Base-by-base conservation (phyloP, 2,113 vertebrate genomes). In the Passer domesticus region DNA sequence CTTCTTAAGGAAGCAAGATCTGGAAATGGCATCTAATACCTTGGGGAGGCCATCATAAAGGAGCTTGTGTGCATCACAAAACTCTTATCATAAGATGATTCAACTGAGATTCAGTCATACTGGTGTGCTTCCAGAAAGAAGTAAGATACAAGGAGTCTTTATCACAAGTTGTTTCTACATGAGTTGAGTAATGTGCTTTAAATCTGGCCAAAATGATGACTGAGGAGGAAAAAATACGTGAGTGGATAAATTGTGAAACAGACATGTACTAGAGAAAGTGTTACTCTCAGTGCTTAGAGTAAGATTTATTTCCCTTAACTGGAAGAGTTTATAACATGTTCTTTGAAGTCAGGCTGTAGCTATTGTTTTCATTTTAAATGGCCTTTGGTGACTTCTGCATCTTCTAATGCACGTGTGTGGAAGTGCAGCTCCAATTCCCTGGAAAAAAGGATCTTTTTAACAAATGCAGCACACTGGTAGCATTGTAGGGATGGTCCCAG, bases 381-480 rank as follows among this genome's bases (percentile, higher is more conserved):
- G 85, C 79, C 86, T 87, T 37, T 62, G 63, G 70, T 63, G 60
- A 84, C 89, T 91, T 77, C 63, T 52, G 35, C 12, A 20, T 83
- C 90, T 97, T 73, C 76, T 66, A 12, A 33, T 83, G 73, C 60
- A 69, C 4, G 35, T 93, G 80, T 87, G 83, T 92, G 84, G 85
- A 83, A 68, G 76, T 84, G 60, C 70, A 93, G 81, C 77, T 87
- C 56, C 43, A 87, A 55, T 79, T 94, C 74, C 85, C 59, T 87
- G 90, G 89, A 68, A 95, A 96, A 88, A 95, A 92, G 90, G 90
- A 75, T 47, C 46, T 83, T 91, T 88, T 97, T 47, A 94, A 94
- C 81, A 69, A 62, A 86, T 77, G 31, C 77, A 89, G 87, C 76
- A 87, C 89, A 92, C 39, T 90, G 27, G 66, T 63, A 83, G 55